phyloP scores from a whole-genome alignment of 2,113 vertebrate genomes.

The Pterocles burchelli region DNA sequence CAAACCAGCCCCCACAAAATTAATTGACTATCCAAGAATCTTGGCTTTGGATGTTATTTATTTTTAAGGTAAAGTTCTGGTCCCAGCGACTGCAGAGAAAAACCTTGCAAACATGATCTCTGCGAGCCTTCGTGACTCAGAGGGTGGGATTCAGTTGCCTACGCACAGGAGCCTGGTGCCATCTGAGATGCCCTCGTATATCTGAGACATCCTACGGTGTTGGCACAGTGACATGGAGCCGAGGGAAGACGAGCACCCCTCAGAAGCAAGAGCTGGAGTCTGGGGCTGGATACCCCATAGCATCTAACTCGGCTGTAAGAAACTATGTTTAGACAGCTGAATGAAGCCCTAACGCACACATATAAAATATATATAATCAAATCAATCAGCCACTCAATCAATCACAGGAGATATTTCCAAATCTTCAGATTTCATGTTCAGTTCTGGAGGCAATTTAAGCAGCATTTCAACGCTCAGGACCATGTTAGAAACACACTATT shows the following conservation, averaged over 20 bases:
- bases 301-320: background rate
- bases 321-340: slow-evolving; percentile 45
- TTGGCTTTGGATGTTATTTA: slow-evolving; percentile 32
- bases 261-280: background rate
- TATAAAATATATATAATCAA: slow-evolving; percentile 10
- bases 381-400: slow-evolving; percentile 58
- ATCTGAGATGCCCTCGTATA: slow-evolving; percentile 35
- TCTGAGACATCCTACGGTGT: slow-evolving; percentile 26
- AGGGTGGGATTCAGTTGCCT: slow-evolving; percentile 27
- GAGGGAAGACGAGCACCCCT: background rate
- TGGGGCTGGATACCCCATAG: background rate
- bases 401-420: slow-evolving; percentile 44
- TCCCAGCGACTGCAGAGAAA: background rate
- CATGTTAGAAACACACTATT: slow-evolving; percentile 38
- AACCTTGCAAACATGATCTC: background rate
- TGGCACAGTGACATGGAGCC: background rate
- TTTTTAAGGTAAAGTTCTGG: slow-evolving; percentile 42
- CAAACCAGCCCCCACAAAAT: slow-evolving; percentile 45
- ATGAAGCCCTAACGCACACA: background rate
- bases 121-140: background rate
- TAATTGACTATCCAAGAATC: slow-evolving; percentile 50
- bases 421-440: slow-evolving; percentile 32
- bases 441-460: slow-evolving; percentile 49
- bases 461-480: slow-evolving; percentile 10
- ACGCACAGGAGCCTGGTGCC: slow-evolving; percentile 21